These are phyloP conservation scores for Ammodytes marinus DNA, from an alignment of 2,113 vertebrate species.

Conservation along the genomic window DNA sequence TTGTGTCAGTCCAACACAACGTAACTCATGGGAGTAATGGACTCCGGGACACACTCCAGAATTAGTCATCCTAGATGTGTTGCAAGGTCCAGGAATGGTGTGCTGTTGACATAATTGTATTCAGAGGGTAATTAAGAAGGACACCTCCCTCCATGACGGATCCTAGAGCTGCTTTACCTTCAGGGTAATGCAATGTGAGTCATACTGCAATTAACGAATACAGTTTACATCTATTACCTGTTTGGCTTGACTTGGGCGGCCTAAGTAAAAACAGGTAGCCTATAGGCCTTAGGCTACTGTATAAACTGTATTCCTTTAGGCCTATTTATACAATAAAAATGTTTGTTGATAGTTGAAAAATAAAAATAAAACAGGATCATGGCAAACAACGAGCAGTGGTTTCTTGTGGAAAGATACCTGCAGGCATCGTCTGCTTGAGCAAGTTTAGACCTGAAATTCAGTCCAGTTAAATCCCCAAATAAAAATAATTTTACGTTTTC, in stretches of 20 bases:
- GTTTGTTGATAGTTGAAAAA: background rate
- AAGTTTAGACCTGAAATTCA: conserved; percentile 12
- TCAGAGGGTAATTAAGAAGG: conserved; percentile 43
- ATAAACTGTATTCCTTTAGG: background rate
- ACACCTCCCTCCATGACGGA: conserved; percentile 48
- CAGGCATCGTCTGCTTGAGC: background rate
- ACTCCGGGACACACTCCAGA: conserved; percentile 51
- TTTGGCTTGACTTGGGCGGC: background rate
- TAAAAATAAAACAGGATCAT: background rate
- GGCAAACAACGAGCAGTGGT: background rate
- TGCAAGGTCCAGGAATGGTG: conserved; percentile 58
- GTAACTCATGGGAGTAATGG: conserved; percentile 46
- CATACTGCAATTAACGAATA: background rate
- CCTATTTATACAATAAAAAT: background rate
- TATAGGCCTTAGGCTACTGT: background rate
- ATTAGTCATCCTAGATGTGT: conserved; percentile 70
- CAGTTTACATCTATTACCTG: background rate
- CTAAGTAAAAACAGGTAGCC: too few relatives aligned
- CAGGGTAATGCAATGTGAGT: conserved; percentile 25
- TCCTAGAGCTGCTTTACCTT: conserved; percentile 11
- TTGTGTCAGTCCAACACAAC: conserved; percentile 39
- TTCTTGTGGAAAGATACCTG: conserved; percentile 6
- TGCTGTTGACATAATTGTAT: conserved; percentile 54
- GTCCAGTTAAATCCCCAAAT: background rate
- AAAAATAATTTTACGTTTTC: background rate